These are phyloP conservation scores for Allophyes oxyacanthae DNA, from an alignment of 2,888 invertebrate genomes.

Conservation along the genomic window DNA sequence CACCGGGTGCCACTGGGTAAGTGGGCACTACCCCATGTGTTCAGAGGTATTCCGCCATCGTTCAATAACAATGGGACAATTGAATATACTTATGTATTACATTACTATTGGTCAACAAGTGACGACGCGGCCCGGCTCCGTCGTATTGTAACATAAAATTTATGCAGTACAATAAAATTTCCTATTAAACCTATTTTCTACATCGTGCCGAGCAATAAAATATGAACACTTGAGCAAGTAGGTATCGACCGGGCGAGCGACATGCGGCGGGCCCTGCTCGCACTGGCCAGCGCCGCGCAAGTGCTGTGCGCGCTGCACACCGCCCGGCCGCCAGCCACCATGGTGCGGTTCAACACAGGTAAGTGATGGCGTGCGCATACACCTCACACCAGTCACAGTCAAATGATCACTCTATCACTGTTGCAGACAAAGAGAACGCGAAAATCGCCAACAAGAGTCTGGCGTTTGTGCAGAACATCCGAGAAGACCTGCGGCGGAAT, in stretches of 20 bases:
- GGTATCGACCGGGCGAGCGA: neutral
- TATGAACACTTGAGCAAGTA: neutral
- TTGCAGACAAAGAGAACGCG: slow-evolving; percentile 14
- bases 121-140: neutral
- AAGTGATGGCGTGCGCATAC: slow-evolving; percentile 7
- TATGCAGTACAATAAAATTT: slow-evolving; percentile 23
- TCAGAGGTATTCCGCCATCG: too few relatives aligned
- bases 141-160: slow-evolving; percentile 13
- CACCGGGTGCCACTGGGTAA: too few relatives aligned
- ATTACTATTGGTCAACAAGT: neutral
- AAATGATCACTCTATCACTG: neutral
- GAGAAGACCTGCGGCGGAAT: slow-evolving; percentile 62
- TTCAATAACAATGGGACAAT: too few relatives aligned
- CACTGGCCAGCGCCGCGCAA: neutral
- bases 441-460: slow-evolving; percentile 27
- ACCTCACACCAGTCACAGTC: neutral
- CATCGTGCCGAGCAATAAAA: slow-evolving; percentile 7
- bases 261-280: neutral
- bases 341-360: slow-evolving; percentile 13
- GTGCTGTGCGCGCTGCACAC: neutral
- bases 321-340: neutral
- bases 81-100: too few relatives aligned
- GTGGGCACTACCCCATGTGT: too few relatives aligned
- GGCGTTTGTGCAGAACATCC: slow-evolving; percentile 61
- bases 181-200: slow-evolving; percentile 2